Evolutionary conservation across 1,140 invertebrate species (phyloP).

Genomic region (Heliconius eleuchia): DNA sequence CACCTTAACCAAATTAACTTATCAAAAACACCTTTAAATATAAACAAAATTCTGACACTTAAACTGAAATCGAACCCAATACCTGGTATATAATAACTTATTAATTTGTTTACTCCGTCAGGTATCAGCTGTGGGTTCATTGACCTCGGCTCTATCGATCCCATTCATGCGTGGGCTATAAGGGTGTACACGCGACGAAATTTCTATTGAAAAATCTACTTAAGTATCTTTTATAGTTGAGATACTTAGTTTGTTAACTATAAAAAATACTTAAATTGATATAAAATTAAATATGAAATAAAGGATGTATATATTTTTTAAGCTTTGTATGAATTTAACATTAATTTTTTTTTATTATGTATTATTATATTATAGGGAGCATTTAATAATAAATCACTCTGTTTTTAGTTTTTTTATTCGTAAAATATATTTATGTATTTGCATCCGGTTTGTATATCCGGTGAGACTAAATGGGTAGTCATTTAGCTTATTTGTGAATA

Average conservation of each 20-base stretch:
- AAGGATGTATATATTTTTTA: no score
- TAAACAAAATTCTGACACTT: background rate
- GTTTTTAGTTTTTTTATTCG: no score
- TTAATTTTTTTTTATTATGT: no score
- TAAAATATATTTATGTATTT: no score
- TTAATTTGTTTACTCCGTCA: conserved; percentile 32
- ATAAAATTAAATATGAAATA: background rate
- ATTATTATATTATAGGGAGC: background rate
- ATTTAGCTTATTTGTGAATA: no score
- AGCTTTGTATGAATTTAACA: no score
- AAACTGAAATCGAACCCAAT: background rate
- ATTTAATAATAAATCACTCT: no score
- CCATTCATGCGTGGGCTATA: conserved; percentile 52
- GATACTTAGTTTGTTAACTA: background rate
- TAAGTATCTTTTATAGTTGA: background rate
- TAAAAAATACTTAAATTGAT: background rate
- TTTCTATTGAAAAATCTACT: conserved; percentile 14
- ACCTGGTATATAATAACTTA: background rate
- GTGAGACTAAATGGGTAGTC: no score
- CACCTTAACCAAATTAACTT: background rate
- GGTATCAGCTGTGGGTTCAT: conserved; percentile 45
- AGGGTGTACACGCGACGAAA: conserved; percentile 29
- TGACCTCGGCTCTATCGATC: conserved; percentile 58
- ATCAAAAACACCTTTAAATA: background rate
- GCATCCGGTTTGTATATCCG: no score